A percentile compares a stretch with the other conserved stretches of the same genome.
These are phyloP conservation scores for Alligator sinensis DNA, from an alignment of 2,113 vertebrate species.

Conservation along the genomic window DNA sequence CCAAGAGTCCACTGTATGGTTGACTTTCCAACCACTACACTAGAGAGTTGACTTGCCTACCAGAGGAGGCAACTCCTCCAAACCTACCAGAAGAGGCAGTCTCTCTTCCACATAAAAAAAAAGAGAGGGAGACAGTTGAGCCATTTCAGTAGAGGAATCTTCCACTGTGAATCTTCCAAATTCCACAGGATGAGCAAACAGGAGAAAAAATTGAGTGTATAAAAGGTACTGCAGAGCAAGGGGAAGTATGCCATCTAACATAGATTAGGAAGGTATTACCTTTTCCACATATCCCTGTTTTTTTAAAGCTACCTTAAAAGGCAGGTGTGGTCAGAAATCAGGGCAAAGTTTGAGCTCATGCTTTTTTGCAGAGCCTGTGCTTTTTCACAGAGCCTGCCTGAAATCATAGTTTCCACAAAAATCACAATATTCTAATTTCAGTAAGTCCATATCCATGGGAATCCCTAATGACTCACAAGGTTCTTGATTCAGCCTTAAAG, in stretches of 20 bases:
- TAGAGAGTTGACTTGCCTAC: neutral
- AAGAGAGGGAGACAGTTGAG: neutral
- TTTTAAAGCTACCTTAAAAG: neutral
- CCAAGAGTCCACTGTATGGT: conserved; percentile 38
- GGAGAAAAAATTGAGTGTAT: neutral
- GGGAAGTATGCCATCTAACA: neutral
- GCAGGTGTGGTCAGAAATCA: accelerated
- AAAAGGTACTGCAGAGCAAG: neutral
- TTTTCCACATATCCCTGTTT: neutral
- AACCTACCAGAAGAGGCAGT: conserved; percentile 32
- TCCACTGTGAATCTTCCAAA: neutral
- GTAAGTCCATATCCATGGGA: neutral
- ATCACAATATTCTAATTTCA: too few relatives aligned
- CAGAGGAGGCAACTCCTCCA: neutral
- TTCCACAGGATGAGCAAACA: neutral
- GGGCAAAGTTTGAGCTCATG: too few relatives aligned
- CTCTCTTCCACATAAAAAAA: conserved; percentile 3
- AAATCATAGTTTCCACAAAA: too few relatives aligned
- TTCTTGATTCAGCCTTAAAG: neutral
- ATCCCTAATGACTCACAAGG: neutral
- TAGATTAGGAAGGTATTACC: neutral
- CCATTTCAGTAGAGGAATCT: neutral
- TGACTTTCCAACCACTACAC: neutral
- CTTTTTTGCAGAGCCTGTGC: too few relatives aligned
- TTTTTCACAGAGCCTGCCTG: too few relatives aligned